Percentiles rank a stretch among this genome's conserved stretches.
Conservation (phyloP, 2,888 invertebrate genomes). For the Napeogenes inachia region DNA sequence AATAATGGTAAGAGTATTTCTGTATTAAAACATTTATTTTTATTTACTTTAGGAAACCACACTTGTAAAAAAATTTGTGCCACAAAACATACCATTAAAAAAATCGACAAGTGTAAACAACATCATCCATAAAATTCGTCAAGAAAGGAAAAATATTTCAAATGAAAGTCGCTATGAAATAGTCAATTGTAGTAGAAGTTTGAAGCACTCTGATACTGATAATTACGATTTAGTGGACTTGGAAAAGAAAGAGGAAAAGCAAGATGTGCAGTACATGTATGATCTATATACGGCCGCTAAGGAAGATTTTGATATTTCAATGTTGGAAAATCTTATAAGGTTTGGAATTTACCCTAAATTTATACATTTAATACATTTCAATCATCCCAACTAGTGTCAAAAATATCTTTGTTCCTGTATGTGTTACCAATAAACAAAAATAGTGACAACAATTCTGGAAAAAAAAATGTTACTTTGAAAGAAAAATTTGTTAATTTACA, state of each 20-base stretch:
- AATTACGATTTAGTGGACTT: constrained; percentile 60
- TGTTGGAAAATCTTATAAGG: constrained; percentile 67
- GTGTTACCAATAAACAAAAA: too few species aligned
- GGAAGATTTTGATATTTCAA: constrained; percentile 61
- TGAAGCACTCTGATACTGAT: constrained; percentile 44
- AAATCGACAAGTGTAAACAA: constrained; percentile 49
- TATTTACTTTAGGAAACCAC: constrained; percentile 51
- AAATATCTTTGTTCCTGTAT: too few species aligned
- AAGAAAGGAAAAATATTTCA: constrained; percentile 56
- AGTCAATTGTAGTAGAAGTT: constrained; percentile 60
- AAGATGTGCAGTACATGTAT: constrained; percentile 57
- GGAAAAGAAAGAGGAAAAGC: constrained; percentile 43
- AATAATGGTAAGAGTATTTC: too few species aligned
- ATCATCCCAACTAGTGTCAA: too few species aligned
- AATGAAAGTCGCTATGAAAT: constrained; percentile 60
- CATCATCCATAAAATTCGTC: constrained; percentile 62
- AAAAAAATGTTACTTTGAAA: too few species aligned
- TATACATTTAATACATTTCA: not conserved
- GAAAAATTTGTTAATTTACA: too few species aligned
- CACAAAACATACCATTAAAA: constrained; percentile 53
- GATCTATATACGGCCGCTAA: constrained; percentile 64
- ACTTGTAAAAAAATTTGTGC: constrained; percentile 52
- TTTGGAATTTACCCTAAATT: constrained; percentile 25
- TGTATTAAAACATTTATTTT: not conserved
- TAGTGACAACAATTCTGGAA: too few species aligned